These are phyloP conservation scores for Bubo bubo DNA, from an alignment of 2,113 vertebrate species.

Conservation along the genomic window DNA sequence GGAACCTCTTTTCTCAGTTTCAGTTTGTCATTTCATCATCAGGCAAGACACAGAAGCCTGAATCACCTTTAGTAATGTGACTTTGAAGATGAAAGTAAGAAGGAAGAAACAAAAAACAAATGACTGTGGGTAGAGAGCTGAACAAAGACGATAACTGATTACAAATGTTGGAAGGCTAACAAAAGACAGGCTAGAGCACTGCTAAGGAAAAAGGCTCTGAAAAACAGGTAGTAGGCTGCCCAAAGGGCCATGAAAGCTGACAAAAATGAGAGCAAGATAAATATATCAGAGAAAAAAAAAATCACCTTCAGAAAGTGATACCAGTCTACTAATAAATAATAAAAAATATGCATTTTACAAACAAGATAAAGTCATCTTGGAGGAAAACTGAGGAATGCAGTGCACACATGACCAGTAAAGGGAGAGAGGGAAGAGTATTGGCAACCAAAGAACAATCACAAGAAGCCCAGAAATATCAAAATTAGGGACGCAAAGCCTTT, in stretches of 20 bases:
- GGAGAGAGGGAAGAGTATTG: not conserved
- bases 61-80: not conserved
- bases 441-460: not conserved
- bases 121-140: not conserved
- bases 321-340: not conserved
- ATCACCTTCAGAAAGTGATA: not conserved
- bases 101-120: not conserved
- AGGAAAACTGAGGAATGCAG: not conserved
- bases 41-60: not conserved
- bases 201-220: not conserved
- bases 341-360: not conserved
- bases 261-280: not conserved
- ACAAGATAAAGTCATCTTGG: not conserved
- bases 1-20: not conserved
- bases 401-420: not conserved
- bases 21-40: not conserved
- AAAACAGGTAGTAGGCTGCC: not conserved
- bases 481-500: not conserved
- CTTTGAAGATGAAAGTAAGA: not conserved
- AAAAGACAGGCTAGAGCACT: not conserved
- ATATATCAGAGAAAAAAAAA: not conserved
- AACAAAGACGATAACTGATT: not conserved
- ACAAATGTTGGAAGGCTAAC: not conserved
- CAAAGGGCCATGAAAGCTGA: not conserved
- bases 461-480: not conserved